phyloP scores from a whole-genome alignment of 2,113 vertebrate genomes.

The Pseudonaja textilis region DNA sequence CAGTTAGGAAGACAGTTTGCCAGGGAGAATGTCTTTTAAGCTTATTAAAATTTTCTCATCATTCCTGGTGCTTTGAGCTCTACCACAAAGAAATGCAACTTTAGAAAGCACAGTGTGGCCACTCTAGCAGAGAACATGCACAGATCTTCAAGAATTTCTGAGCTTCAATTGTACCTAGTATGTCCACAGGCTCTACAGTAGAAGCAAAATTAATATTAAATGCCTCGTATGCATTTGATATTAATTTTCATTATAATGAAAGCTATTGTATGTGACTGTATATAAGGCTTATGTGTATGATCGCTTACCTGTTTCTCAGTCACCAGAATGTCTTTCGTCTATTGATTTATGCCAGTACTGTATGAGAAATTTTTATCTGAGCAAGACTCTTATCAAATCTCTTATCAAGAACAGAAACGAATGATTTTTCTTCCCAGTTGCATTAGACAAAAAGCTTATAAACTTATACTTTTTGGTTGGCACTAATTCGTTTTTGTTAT shows the following conservation, averaged over 20 bases:
- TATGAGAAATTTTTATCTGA: not conserved
- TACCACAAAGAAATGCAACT: not conserved
- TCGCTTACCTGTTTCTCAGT: not conserved
- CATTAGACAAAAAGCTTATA: not conserved
- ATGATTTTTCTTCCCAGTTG: not conserved
- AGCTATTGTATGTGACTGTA: not conserved
- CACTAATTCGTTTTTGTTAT: not conserved
- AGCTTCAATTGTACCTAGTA: not conserved
- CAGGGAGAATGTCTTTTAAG: not conserved
- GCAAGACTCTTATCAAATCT: not conserved
- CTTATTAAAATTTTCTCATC: not conserved
- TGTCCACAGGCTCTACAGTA: not conserved
- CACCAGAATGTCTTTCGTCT: not conserved
- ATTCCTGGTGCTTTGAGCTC: not conserved
- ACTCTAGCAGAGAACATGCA: not conserved
- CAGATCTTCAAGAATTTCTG: not conserved
- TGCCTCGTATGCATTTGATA: not conserved
- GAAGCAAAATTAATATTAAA: not conserved
- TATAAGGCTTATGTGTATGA: not conserved
- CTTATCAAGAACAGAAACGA: not conserved
- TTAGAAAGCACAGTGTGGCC: not conserved
- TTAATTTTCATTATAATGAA: not conserved
- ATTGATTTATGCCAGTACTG: not conserved
- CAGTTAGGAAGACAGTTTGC: not conserved
- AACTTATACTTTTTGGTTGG: not conserved